Evolutionary conservation across 2,888 invertebrate species (phyloP).

Genomic region (Trachelus stipa): DNA sequence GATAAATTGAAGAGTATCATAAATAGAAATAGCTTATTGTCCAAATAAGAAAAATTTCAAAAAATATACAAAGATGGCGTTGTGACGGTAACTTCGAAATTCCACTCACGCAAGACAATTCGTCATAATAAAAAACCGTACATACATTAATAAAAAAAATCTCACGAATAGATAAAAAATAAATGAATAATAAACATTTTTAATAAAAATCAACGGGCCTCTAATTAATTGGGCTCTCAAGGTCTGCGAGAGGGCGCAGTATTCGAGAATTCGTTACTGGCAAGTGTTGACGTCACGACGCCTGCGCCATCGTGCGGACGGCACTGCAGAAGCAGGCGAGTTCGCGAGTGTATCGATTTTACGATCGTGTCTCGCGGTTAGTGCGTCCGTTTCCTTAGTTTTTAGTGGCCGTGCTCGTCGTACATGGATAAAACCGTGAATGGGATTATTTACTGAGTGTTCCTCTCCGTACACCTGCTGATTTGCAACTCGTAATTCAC

Average conservation of each 20-base stretch:
- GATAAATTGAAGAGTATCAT: not conserved
- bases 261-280: conserved; percentile 16
- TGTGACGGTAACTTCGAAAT: not conserved
- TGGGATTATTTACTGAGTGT: conserved; percentile 71
- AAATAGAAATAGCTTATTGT: not conserved
- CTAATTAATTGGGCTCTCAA: not conserved
- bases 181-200: not conserved
- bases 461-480: conserved; percentile 56
- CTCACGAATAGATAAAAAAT: not conserved
- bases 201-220: not conserved
- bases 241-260: not conserved
- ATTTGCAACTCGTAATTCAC: conserved; percentile 45
- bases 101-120: not conserved
- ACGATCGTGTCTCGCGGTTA: conserved; percentile 71
- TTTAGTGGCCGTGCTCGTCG: conserved; percentile 76
- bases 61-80: not conserved
- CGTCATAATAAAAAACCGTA: not conserved
- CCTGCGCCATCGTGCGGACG: conserved; percentile 69
- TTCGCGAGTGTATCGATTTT: conserved; percentile 84
- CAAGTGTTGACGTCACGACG: conserved; percentile 64
- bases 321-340: conserved; percentile 75
- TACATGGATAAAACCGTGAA: conserved; percentile 82
- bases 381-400: conserved; percentile 67
- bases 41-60: not conserved
- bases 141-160: not conserved